These are phyloP conservation scores for Myioborus melanocephalus DNA, from an alignment of 2,797 vertebrate genomes.

Conservation along the genomic window DNA sequence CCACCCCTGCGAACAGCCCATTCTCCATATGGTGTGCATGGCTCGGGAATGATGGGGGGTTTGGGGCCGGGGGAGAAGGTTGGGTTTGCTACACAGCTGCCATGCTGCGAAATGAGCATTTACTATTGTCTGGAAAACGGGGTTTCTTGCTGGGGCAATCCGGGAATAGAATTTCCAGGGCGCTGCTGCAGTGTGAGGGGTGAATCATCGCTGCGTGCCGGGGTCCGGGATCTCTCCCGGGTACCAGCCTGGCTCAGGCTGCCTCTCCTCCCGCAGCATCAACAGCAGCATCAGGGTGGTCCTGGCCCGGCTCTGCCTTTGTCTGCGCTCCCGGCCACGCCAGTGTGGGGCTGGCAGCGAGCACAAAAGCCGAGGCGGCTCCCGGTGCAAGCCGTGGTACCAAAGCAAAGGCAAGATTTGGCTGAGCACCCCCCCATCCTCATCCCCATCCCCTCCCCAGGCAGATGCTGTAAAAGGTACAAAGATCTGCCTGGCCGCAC, in stretches of 20 bases:
- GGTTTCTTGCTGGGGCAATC: background rate
- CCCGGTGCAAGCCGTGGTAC: background rate
- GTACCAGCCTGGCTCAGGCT: background rate
- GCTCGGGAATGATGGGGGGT: fast-evolving
- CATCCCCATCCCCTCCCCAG: background rate
- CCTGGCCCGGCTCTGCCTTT: slow-evolving; percentile 24
- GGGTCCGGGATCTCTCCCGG: background rate
- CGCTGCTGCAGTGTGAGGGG: slow-evolving; percentile 21
- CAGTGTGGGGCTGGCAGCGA: background rate
- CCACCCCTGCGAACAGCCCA: background rate
- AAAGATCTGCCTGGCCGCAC: background rate
- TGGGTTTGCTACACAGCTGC: background rate
- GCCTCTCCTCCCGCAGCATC: background rate
- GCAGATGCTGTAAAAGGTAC: background rate
- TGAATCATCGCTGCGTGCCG: background rate
- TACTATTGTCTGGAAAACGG: background rate
- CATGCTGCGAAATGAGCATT: background rate
- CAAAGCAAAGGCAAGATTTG: background rate
- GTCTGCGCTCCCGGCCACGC: background rate
- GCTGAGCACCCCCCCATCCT: background rate
- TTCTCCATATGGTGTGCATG: background rate
- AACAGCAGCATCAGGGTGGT: background rate
- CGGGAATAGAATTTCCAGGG: background rate
- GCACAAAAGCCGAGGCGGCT: slow-evolving; percentile 14
- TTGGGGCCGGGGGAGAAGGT: background rate